Evolutionary conservation across 2,797 vertebrate genomes (phyloP), one percentile per base, ranked within the genome.

Genomic region (Kryptolebias ocellatus): DNA sequence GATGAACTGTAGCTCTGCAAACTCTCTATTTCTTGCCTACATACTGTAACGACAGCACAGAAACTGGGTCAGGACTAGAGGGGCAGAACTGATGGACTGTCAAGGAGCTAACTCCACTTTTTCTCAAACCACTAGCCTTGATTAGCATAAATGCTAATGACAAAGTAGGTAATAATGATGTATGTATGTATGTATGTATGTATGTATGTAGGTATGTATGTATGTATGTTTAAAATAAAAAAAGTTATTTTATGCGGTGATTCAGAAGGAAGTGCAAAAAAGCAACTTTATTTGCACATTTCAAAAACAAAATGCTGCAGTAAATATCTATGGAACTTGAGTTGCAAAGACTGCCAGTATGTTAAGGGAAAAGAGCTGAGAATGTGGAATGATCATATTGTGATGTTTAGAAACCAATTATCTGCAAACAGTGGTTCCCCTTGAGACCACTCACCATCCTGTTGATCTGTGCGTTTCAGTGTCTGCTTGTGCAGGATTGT

Each of bases 351-450:
- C 42, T 54, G 28, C 56, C 17, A 59, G 68, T 42, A 64, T 29
- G 51, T 37, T 34, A 28, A 64, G 49, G 74, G 24, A 64, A 17
- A 66, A 29, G 24, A 62, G 31, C 53, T 11, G 11, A 50, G 56
- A 65, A 63, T 29, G 52, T 72, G 53, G 60, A 70, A 54, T 2
- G 3, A 49, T 66, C 29, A 60, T 60, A 71, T 74, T 80, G 67
- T 84, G 67, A 80, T 75, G 66, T 84, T 60, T 83, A 64, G 64
- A 84, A 87, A 81, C 80, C 84, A 89, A 81, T 86, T 89, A 87
- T 87, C 76, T 78, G 34, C 80, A 71, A 83, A 83, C 68, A 81
- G 73, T 69, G 55, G 53, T 67, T 64, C 54, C 83, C 80, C 73
- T 70, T 34, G 84, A 71, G 81, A 85, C 75, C 64, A 74, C 56